Percentiles rank a stretch among this genome's conserved stretches.
phyloP scores from a whole-genome alignment of 2,888 invertebrate species.

The Gymnocheta viridis region DNA sequence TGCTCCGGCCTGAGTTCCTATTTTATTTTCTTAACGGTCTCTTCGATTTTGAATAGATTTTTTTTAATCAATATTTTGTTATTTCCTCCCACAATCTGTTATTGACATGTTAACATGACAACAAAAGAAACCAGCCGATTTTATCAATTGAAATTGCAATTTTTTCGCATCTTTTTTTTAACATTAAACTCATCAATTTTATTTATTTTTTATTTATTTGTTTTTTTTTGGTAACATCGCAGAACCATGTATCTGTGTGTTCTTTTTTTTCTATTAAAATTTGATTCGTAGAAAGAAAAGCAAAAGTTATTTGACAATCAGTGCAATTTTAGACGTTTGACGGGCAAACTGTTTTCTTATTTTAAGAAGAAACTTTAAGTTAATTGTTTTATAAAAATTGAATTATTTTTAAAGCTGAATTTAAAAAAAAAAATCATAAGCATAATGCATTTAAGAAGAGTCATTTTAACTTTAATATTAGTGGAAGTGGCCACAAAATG shows the following conservation, averaged over 20 bases:
- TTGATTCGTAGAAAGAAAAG: slow-evolving; percentile 1
- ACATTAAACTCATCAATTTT: slow-evolving; percentile 13
- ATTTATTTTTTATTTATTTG: too few relatives aligned
- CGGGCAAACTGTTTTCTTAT: slow-evolving; percentile 14
- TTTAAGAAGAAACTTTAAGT: neutral
- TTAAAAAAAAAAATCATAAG: neutral
- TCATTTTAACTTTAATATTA: slow-evolving; percentile 19
- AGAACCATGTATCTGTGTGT: neutral
- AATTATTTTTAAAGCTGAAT: neutral
- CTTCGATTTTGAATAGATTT: neutral
- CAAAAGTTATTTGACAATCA: slow-evolving; percentile 15
- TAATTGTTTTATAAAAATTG: neutral
- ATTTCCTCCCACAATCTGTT: slow-evolving; percentile 24
- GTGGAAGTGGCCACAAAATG: neutral
- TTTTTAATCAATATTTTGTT: neutral
- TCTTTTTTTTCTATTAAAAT: slow-evolving; percentile 39
- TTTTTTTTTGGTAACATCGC: slow-evolving; percentile 16
- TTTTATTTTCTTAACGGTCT: slow-evolving; percentile 29
- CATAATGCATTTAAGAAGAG: slow-evolving; percentile 8
- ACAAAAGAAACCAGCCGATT: slow-evolving; percentile 16
- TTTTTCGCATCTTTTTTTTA: slow-evolving; percentile 13
- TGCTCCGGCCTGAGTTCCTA: too few relatives aligned
- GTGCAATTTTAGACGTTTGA: slow-evolving; percentile 41
- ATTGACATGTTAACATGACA: slow-evolving; percentile 52
- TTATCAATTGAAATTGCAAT: slow-evolving; percentile 63